Evolutionary conservation across 1,140 invertebrate genomes (phyloP).

Genomic region (Popillia japonica): DNA sequence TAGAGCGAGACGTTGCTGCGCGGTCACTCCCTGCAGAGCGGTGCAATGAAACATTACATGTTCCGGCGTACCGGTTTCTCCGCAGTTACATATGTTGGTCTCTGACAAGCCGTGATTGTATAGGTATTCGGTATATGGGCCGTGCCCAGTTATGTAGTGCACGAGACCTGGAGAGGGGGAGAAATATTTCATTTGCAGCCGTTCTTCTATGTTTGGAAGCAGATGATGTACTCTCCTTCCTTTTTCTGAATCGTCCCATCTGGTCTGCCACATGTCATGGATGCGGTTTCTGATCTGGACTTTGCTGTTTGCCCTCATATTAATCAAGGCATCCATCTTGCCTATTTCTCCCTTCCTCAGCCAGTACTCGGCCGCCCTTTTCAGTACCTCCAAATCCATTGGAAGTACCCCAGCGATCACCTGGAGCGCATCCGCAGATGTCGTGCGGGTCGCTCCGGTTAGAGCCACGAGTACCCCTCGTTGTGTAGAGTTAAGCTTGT

Average conservation of each 20-base stretch:
- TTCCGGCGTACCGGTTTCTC: conserved; percentile 7
- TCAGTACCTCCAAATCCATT: conserved; percentile 23
- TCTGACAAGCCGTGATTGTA: background rate
- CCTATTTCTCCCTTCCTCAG: background rate
- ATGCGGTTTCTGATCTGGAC: background rate
- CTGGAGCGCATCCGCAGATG: conserved; percentile 23
- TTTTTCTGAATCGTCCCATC: background rate
- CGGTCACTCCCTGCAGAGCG: too few relatives aligned
- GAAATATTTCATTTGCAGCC: background rate
- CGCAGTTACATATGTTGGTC: background rate
- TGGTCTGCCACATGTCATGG: background rate
- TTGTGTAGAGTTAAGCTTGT: conserved; percentile 2
- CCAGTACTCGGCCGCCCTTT: conserved; percentile 34
- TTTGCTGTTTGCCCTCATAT: background rate
- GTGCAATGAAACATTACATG: background rate
- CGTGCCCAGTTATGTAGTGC: conserved; percentile 30
- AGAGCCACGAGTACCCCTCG: conserved; percentile 12
- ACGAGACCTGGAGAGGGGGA: background rate
- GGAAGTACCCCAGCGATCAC: conserved; percentile 13
- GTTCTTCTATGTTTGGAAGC: background rate
- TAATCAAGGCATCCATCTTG: background rate
- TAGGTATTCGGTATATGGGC: conserved; percentile 12
- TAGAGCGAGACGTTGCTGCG: background rate
- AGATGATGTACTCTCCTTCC: background rate
- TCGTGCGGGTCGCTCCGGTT: conserved; percentile 30